Evolutionary conservation across 2,888 invertebrate species (phyloP).

Genomic region (Agrochola circellaris): DNA sequence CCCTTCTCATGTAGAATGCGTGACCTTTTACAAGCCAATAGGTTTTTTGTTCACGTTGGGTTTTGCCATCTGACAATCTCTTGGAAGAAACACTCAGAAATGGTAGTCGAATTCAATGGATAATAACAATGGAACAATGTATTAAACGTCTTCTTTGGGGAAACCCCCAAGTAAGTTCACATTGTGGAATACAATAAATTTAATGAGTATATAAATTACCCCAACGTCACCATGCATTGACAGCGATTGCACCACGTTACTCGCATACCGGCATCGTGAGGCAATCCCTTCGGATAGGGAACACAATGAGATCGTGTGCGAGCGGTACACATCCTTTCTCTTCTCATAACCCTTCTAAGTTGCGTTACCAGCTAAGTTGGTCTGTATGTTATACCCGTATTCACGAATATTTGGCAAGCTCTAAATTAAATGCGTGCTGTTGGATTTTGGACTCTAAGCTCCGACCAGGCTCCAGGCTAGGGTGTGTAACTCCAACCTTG

Average conservation of each 20-base stretch:
- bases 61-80: neutral
- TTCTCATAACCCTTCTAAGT: conserved; percentile 5
- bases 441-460: neutral
- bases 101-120: conserved; percentile 1
- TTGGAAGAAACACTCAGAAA: neutral
- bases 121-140: neutral
- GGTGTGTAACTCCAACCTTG: neutral
- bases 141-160: neutral
- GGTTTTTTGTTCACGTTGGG: neutral
- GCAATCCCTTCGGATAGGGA: conserved; percentile 18
- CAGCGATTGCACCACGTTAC: conserved; percentile 14
- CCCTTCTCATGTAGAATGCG: conserved; percentile 20
- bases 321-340: conserved; percentile 27
- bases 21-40: conserved; percentile 7
- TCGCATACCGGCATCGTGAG: conserved; percentile 15
- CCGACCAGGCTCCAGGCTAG: neutral
- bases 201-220: no score
- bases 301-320: conserved; percentile 16
- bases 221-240: no score
- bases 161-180: neutral
- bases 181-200: no score
- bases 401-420: neutral
- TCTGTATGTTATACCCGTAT: no score
- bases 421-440: neutral
- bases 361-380: neutral